phyloP scores from a whole-genome alignment of 2,888 invertebrate genomes.

The Sphaeridia pumilis region DNA sequence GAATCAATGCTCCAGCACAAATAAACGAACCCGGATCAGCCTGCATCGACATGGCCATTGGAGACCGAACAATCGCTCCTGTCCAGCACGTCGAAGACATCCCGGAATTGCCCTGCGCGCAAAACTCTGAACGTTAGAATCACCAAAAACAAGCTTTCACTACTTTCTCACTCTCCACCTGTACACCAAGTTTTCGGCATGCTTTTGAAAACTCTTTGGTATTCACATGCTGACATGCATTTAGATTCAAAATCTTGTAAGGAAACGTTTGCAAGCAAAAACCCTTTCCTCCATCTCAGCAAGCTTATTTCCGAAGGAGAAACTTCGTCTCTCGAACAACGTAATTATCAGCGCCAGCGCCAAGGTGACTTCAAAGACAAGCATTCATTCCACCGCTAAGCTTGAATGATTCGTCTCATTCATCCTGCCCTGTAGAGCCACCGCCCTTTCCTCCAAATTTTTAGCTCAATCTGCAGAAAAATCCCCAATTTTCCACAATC shows the following conservation, averaged over 20 bases:
- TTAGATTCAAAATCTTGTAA: too few species aligned
- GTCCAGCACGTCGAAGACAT: conserved; percentile 28
- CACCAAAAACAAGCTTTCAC: too few species aligned
- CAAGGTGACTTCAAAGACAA: background rate
- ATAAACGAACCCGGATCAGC: conserved; percentile 32
- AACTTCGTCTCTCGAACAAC: too few species aligned
- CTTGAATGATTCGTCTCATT: background rate
- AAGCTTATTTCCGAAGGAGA: background rate
- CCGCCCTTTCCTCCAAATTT: background rate
- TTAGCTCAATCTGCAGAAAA: background rate
- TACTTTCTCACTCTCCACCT: too few species aligned
- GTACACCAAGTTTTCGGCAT: too few species aligned
- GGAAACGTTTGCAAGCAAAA: background rate
- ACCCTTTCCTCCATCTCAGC: too few species aligned
- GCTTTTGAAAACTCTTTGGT: background rate
- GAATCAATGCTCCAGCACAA: conserved; percentile 25
- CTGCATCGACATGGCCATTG: conserved; percentile 13
- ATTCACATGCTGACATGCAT: background rate
- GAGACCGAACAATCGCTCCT: conserved; percentile 28
- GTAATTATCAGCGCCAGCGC: background rate
- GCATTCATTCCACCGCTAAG: background rate
- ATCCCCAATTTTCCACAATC: too few species aligned
- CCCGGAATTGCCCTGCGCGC: conserved; percentile 3
- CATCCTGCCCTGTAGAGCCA: too few species aligned
- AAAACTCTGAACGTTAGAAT: background rate